Conservation (phyloP, 2,797 vertebrate genomes). For the Typhlichthys eigenmanni region DNA sequence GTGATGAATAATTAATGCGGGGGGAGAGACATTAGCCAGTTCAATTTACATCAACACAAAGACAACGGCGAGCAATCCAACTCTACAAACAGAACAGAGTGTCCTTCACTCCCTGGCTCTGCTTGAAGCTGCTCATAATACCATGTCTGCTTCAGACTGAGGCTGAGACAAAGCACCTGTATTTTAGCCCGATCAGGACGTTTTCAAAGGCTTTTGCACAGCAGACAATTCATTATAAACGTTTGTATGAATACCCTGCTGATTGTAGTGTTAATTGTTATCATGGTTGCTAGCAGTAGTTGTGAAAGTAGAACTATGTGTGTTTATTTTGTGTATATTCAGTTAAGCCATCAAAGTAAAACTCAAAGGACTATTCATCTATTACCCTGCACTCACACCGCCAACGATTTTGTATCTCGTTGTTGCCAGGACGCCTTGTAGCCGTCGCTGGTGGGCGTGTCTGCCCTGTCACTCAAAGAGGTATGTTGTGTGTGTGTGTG, state of each 20-base stretch:
- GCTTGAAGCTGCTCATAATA: conserved; percentile 62
- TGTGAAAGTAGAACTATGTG: conserved; percentile 41
- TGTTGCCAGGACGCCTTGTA: no score
- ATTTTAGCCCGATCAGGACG: conserved; percentile 42
- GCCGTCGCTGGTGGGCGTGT: no score
- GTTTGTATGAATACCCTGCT: conserved; percentile 48
- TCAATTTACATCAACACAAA: conserved; percentile 84
- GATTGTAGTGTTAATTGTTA: conserved; percentile 66
- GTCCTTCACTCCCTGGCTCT: conserved; percentile 74
- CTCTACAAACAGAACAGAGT: conserved; percentile 76
- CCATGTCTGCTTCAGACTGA: conserved; percentile 65
- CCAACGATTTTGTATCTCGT: no score
- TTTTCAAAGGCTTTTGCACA: conserved; percentile 35
- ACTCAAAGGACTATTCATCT: no score
- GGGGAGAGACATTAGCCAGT: conserved; percentile 78
- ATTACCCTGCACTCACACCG: no score
- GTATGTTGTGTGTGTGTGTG: no score
- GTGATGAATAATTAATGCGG: conserved; percentile 83
- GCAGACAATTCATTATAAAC: conserved; percentile 52
- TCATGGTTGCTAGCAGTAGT: conserved; percentile 49
- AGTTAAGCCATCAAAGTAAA: no score
- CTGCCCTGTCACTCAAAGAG: no score
- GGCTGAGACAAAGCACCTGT: conserved; percentile 65
- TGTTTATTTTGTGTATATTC: no score
- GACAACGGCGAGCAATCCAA: conserved; percentile 69